Base-by-base conservation (phyloP, 2,113 vertebrate genomes). In the Vimba vimba region DNA sequence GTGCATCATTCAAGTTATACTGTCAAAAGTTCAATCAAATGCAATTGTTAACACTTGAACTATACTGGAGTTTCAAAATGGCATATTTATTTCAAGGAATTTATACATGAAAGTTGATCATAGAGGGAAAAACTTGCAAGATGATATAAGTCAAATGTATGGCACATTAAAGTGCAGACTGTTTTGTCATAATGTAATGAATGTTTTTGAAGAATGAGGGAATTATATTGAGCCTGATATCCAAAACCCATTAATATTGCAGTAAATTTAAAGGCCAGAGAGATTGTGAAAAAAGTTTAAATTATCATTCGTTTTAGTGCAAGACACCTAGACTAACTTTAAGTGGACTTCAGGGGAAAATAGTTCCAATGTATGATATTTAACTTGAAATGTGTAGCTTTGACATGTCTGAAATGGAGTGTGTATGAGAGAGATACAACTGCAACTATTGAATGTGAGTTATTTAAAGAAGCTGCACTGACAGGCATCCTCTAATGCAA, bases 361-460 rank as follows among this genome's bases (percentile, higher is more conserved):
- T 30, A 77, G 19, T 77, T 55, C 13, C 17, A 47, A 75, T 25
- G 19, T 77, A 21, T 30, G 25, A 80, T 52, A 69, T 82, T 30
- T 36, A 73, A 57, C 50, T 59, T 33, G 43, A 13, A 81, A 64
- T 77, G 69, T 60, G 33, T 60, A 80, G n/a, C 66, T 25, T 23
- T 73, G 64, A 59, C 43, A 25, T 71, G 77, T 80, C 23, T 86
- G 83, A 76, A 84, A 75, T 76, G 10, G 19, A 60, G 60, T 47
- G 77, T 86, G 82, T 78, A 45, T 57, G 15, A 79, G 62, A 73
- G 39, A 71, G 55, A 71, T 43, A 59, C 71, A 71, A 59, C 64
- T n/a, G 66, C 50, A 43, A n/a, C 64, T 73, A 30, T 62, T 86
- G 21, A 76, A 43, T 21, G 17, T 75, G 55, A 69, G 52, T 75